Base-by-base conservation (phyloP, 1,140 invertebrate species). In the Orchesella cincta region DNA sequence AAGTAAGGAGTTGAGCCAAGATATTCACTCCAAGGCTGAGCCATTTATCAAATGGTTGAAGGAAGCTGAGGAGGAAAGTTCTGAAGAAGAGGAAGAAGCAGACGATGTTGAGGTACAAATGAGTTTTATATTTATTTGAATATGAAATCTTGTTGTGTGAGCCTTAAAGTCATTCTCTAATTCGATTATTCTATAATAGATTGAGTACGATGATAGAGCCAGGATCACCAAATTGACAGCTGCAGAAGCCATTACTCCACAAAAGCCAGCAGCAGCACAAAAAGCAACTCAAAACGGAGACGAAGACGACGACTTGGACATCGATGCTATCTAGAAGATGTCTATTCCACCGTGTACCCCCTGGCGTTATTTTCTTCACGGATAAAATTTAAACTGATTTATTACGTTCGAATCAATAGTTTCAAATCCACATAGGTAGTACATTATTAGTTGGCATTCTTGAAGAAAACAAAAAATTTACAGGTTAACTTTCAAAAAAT, bases 41-140 rank as follows among this genome's bases (percentile, higher is more conserved):
- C 95, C 95, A 51, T 98, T 99, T 86, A 90, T 99, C 14, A 95
- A 92, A 82, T 99, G 98, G 98, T 89, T 99, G 57, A 91, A 95
- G 85, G 94, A 99, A 87, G 97, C 98, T 75, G 96, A 98, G 83
- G 96, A 98, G 85, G 92, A 93, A 73, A 90, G 90, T 35, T 90
- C 90, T 20, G 90, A 91, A 31, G 89, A 89, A 5, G 90, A 91
- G 28, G 91, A 92, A 71, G 90, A 90, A 75, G 90, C 90, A 84
- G 90, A 90, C 81, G 91, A 92, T 82, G 86, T 91, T 29, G 89
- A 92, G 85, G 89, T 89, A 82, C 64, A 72, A 70, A n/a, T n/a
- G n/a, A n/a, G n/a, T n/a, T n/a, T n/a, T n/a, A 31, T 54, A 14
- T 54, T 18, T n/a, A 14, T n/a, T n/a, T n/a, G n/a, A n/a, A n/a